Evolutionary conservation across 2,888 invertebrate genomes (phyloP), one percentile per base, ranked within the genome.

Genomic region (Patella pellucida): DNA sequence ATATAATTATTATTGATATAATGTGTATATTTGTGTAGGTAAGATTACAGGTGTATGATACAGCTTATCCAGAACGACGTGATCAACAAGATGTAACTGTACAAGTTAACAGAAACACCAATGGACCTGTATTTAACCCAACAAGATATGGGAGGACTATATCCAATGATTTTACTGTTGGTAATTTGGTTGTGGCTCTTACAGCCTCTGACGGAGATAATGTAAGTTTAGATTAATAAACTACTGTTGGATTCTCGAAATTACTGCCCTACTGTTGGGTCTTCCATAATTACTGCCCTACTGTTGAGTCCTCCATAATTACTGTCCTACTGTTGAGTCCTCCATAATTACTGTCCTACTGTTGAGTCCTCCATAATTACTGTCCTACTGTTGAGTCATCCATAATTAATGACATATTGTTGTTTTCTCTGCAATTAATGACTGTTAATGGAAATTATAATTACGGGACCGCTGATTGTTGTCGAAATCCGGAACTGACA

Each of bases 121-220:
- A 83, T 77, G 80, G 81, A 4, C 87, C 87, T 12, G 76, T 81
- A 3, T 86, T 85, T 77, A 73, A 72, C 23, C 72, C 68, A 3
- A 11, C 72, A 7, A 31, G 71, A 19, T 88, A 87, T 77, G 78
- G 77, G 14, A 72, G 69, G 69, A 83, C 79, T 27, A 83, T 89
- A 56, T 81, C 85, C 1, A 87, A 87, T 50, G 85, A 76, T 15
- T 87, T 82, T 78, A 78, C 83, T 1, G 82, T 87, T n/a, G 88
- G 88, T 1, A 94, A 94, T 51, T 92, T 93, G 56, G 95, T 96
- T 0, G 94, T 97, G 54, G 91, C 92, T n/a, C 93, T 97, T 72
- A 93, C 93, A 14, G 96, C 97, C 16, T 93, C 94, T 11, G 97
- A 97, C 91, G 95, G 94, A 52, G 97, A 97, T 92, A 93, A 96